Evolutionary conservation across 1,140 invertebrate genomes (phyloP).

Genomic region (Glossosoma conforme): DNA sequence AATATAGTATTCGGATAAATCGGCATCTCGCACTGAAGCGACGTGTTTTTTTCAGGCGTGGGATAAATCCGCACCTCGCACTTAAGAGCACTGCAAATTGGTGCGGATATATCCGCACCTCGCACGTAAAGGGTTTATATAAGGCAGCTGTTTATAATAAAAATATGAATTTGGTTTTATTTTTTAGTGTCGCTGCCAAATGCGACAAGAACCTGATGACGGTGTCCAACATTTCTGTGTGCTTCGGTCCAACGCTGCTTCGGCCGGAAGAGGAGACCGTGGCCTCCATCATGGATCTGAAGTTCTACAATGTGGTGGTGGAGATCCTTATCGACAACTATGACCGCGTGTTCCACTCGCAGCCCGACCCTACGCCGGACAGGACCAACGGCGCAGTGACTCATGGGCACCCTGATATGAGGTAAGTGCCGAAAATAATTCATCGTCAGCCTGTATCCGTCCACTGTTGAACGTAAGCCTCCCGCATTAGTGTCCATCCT

Average conservation of each 20-base stretch:
- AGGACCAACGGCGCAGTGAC: constrained; percentile 16
- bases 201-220: constrained; percentile 94
- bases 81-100: too few relatives aligned
- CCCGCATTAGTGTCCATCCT: too few relatives aligned
- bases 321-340: constrained; percentile 94
- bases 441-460: too few relatives aligned
- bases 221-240: constrained; percentile 95
- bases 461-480: too few relatives aligned
- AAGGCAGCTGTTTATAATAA: too few relatives aligned
- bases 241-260: constrained; percentile 95
- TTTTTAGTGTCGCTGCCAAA: constrained; percentile 73
- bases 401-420: constrained; percentile 27
- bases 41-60: too few relatives aligned
- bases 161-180: constrained; percentile 20
- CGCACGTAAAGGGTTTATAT: too few relatives aligned
- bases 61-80: too few relatives aligned
- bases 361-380: constrained; percentile 36
- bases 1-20: too few relatives aligned
- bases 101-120: too few relatives aligned
- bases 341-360: constrained; percentile 66
- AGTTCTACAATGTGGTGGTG: constrained; percentile 97
- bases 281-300: constrained; percentile 96
- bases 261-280: constrained; percentile 93
- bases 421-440: constrained; percentile 27
- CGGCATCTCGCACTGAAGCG: too few relatives aligned